phyloP scores from a whole-genome alignment of 2,113 vertebrate genomes.

The Picathartes gymnocephalus region DNA sequence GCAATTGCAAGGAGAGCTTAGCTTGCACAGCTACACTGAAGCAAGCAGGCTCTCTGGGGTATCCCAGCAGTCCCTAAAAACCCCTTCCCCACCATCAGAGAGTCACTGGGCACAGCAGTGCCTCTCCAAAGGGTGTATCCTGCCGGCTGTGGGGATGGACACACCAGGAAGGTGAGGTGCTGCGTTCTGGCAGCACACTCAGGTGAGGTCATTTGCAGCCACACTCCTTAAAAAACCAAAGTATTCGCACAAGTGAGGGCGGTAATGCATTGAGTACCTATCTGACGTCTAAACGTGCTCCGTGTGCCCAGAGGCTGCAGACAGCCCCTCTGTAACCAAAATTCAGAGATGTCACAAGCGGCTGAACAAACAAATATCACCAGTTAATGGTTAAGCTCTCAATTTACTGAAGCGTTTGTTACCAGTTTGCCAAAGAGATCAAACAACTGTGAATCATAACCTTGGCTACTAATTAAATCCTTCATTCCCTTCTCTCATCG shows the following conservation, averaged over 20 bases:
- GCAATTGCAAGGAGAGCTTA: background rate
- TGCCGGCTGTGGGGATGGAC: accelerated
- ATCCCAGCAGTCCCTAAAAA: background rate
- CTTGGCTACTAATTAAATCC: conserved; percentile 65
- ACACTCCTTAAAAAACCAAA: background rate
- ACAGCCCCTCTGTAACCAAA: background rate
- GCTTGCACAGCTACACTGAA: background rate
- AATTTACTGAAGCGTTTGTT: conserved; percentile 36
- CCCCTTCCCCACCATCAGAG: accelerated
- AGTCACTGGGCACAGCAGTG: background rate
- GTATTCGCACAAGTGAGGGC: background rate
- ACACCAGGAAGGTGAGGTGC: background rate
- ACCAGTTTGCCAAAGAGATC: conserved; percentile 47
- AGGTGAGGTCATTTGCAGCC: background rate
- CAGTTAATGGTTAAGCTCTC: conserved; percentile 61
- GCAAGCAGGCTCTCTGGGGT: accelerated
- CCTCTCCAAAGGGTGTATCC: background rate
- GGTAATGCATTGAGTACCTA: background rate
- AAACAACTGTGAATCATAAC: conserved; percentile 47
- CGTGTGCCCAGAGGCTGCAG: background rate
- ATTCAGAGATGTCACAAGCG: conserved; percentile 28
- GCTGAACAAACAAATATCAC: conserved; percentile 29
- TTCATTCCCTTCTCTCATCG: conserved; percentile 34
- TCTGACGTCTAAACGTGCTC: background rate
- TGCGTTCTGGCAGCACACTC: background rate